A percentile compares a stretch with the other conserved stretches of the same genome.
Conservation (phyloP, 2,113 vertebrate species). For the Ictidomys tridecemlineatus region DNA sequence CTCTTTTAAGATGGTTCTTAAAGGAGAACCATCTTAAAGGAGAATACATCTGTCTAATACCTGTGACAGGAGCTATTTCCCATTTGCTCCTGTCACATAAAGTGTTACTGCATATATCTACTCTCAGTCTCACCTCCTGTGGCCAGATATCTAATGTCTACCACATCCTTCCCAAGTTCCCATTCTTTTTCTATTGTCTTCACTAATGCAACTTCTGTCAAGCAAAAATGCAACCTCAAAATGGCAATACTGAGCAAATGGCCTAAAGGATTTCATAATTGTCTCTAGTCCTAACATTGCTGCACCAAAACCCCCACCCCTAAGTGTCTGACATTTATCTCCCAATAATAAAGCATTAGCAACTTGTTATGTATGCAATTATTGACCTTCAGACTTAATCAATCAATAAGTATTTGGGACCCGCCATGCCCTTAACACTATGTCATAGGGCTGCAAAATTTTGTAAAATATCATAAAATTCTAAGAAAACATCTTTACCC, state of each 20-base stretch:
- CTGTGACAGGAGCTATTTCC: background rate
- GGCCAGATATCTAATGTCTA: background rate
- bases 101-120: background rate
- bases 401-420: background rate
- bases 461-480: background rate
- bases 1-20: too few relatives aligned
- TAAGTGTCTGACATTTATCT: conserved; percentile 4
- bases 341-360: background rate
- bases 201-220: background rate
- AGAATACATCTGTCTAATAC: too few relatives aligned
- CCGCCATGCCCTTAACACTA: background rate
- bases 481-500: background rate
- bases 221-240: background rate
- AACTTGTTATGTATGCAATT: background rate
- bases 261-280: background rate
- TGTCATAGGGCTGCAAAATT: background rate
- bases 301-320: background rate
- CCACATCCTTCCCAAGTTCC: background rate
- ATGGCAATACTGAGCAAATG: background rate
- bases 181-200: background rate
- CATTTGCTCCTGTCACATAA: background rate
- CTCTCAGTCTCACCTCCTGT: background rate
- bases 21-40: too few relatives aligned
- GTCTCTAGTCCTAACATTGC: background rate
- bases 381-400: background rate